Percentiles rank a stretch among this genome's conserved stretches.
These are phyloP conservation scores for Drosophila lacteicornis DNA, from an alignment of 1,140 invertebrate genomes.

Conservation along the genomic window DNA sequence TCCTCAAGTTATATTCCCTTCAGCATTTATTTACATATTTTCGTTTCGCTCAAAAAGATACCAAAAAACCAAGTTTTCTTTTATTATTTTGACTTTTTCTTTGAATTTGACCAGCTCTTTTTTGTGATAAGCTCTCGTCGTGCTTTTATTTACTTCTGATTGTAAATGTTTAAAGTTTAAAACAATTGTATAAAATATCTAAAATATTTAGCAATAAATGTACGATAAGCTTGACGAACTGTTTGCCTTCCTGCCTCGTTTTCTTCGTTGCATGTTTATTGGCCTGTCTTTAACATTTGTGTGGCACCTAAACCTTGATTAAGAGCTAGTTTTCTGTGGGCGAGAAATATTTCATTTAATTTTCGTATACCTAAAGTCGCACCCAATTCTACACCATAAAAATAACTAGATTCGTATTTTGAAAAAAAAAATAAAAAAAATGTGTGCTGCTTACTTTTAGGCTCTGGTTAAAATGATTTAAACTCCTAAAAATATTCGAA, in stretches of 20 bases:
- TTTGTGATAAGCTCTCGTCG: conserved; percentile 71
- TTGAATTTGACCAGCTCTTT: conserved; percentile 18
- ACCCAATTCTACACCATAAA: no score
- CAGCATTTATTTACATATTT: conserved; percentile 44
- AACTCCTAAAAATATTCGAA: no score
- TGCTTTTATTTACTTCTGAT: conserved; percentile 67
- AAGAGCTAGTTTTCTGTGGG: background rate
- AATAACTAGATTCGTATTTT: no score
- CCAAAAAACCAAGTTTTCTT: conserved; percentile 28
- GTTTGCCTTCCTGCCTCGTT: conserved; percentile 40
- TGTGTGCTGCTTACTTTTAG: no score
- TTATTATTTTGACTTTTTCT: conserved; percentile 22
- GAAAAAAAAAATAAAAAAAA: no score
- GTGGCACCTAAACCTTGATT: conserved; percentile 3
- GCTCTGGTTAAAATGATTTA: no score
- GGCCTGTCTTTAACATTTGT: background rate
- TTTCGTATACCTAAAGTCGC: no score
- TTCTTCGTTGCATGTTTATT: conserved; percentile 51
- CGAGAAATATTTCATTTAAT: background rate
- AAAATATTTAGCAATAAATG: conserved; percentile 68
- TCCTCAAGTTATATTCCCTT: conserved; percentile 21
- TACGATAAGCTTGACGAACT: conserved; percentile 73
- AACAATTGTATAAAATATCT: conserved; percentile 64
- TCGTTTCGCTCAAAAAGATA: conserved; percentile 56
- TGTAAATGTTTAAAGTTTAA: conserved; percentile 77